Evolutionary conservation across 2,113 vertebrate genomes (phyloP).

Genomic region (Glaucomys volans): DNA sequence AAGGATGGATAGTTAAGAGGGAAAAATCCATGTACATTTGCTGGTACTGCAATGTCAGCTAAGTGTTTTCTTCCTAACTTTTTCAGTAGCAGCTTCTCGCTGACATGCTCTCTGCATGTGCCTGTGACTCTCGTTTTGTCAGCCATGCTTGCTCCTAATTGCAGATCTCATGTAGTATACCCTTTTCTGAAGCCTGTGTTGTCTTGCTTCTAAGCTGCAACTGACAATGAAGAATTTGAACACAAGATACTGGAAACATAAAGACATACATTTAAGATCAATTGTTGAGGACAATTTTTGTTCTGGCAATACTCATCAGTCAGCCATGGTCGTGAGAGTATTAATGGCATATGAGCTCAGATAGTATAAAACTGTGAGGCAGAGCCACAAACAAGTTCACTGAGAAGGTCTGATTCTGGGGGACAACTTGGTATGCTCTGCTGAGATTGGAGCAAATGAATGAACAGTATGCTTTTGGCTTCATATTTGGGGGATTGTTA

Average conservation of each 20-base stretch:
- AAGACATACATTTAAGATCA: background rate
- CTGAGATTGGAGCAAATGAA: background rate
- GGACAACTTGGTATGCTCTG: background rate
- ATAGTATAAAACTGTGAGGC: background rate
- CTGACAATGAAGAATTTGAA: constrained; percentile 23
- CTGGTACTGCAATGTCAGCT: constrained; percentile 54
- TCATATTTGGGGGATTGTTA: background rate
- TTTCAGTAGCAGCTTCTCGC: background rate
- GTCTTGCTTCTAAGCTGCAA: background rate
- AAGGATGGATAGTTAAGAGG: background rate
- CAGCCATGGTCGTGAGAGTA: background rate
- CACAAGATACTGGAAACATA: background rate
- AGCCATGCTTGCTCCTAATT: constrained; percentile 9
- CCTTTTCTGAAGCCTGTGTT: background rate
- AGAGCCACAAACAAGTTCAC: background rate
- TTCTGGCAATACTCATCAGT: background rate
- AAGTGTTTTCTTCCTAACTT: constrained; percentile 55
- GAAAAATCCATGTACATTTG: background rate
- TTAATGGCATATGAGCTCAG: background rate
- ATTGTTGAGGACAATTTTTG: background rate
- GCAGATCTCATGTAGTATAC: background rate
- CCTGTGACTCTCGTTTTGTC: background rate
- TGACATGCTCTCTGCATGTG: background rate
- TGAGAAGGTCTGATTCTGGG: background rate
- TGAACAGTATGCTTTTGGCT: background rate